Evolutionary conservation across 2,888 invertebrate genomes (phyloP).

Genomic region (Tryphoninae sp.): DNA sequence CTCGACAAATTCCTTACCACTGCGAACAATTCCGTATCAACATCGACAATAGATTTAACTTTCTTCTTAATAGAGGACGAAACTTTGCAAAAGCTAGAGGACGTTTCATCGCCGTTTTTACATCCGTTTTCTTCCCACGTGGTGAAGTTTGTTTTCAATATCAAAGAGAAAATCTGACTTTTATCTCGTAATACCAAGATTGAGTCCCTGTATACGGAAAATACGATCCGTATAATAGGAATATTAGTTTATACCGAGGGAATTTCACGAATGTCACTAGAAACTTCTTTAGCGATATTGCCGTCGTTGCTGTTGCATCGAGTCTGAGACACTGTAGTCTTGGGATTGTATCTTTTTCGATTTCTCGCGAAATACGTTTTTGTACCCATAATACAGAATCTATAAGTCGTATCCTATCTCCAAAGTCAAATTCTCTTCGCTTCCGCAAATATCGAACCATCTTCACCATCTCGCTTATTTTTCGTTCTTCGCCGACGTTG

Average conservation of each 20-base stretch:
- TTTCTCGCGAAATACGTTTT: slow-evolving; percentile 10
- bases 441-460: background rate
- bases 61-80: slow-evolving; percentile 15
- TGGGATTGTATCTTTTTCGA: too few relatives aligned
- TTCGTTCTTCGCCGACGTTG: background rate
- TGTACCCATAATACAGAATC: background rate
- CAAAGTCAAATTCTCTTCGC: slow-evolving; percentile 4
- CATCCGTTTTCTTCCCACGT: background rate
- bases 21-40: background rate
- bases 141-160: background rate
- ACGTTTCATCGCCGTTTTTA: background rate
- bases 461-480: background rate
- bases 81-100: background rate
- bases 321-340: slow-evolving; percentile 8
- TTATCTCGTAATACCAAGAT: slow-evolving; percentile 2
- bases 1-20: slow-evolving; percentile 16
- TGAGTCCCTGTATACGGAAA: background rate
- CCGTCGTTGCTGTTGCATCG: slow-evolving; percentile 54
- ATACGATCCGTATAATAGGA: background rate
- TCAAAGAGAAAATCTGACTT: background rate
- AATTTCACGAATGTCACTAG: slow-evolving; percentile 37
- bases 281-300: slow-evolving; percentile 53
- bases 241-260: slow-evolving; percentile 7
- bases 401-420: background rate
- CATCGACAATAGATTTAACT: slow-evolving; percentile 14